Evolutionary conservation across 2,113 vertebrate species (phyloP), one percentile per base, ranked within the genome.

Genomic region (Sminthopsis crassicaudata): DNA sequence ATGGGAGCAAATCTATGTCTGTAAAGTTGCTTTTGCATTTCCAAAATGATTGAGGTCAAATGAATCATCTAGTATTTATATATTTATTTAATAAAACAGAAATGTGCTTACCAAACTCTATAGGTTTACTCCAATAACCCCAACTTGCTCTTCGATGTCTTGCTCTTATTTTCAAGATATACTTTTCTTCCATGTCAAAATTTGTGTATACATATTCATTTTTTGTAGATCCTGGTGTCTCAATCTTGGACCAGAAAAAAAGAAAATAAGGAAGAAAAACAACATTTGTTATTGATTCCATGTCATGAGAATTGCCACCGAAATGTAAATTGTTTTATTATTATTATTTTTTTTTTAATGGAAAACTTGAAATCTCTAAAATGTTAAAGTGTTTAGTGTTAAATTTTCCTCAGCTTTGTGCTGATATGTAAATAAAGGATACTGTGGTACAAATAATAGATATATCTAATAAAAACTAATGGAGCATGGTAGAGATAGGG

Each of bases 91-190:
- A 67, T 16, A 27, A 67, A 36, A 67, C 30, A 36, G 16, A 42
- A 84, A 0, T 25, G n/a, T 36, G 42, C 96, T 98, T 97, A 98
- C 98, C 98, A 14, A 98, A 98, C 7, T 96, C 93, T 0, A 94
- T 67, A 6, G 95, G 96, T 48, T 92, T 19, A 57, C 98, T 98
- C 98, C 98, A 98, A 53, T 96, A 53, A 0, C 98, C 95, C 98
- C 98, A 98, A 0, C 2, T 53, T 7, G 0, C 3, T 36, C 19
- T 91, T 25, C 98, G 0, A 0, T 0, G 0, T 0, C 2, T 51
- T 2, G 96, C 95, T 95, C 98, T 95, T 2, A 98, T 94, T 95
- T 42, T 93, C 94, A 98, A 46, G 2, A 42, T 42, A 27, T 98
- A 97, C 10, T 0, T 92, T 48, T 93, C 92, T 30, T 91, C 91